A percentile compares a stretch with the other conserved stretches of the same genome.
Evolutionary conservation across 2,113 vertebrate species (phyloP).

Genomic region (Thymallus thymallus): DNA sequence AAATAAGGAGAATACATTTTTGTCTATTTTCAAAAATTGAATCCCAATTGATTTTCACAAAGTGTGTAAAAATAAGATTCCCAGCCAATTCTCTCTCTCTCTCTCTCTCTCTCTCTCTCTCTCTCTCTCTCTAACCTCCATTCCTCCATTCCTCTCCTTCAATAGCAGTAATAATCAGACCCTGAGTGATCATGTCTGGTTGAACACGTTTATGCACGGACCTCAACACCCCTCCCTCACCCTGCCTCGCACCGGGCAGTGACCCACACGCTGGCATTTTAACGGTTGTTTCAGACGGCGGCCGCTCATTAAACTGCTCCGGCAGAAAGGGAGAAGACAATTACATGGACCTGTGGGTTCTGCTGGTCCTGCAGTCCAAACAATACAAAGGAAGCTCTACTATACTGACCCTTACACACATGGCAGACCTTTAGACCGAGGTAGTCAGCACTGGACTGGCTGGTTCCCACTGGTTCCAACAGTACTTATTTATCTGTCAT

Average conservation of each 20-base stretch:
- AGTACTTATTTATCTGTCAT: neutral
- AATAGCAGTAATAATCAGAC: neutral
- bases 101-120: too few relatives aligned
- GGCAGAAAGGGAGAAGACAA: constrained; percentile 17
- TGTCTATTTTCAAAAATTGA: neutral
- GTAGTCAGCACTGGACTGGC: neutral
- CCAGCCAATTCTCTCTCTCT: neutral
- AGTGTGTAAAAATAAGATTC: constrained; percentile 25
- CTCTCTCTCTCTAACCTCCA: too few relatives aligned
- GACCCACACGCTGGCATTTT: constrained; percentile 33
- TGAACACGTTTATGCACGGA: neutral
- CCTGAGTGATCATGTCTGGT: neutral
- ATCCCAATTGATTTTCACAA: constrained; percentile 25
- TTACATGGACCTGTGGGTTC: constrained; percentile 59
- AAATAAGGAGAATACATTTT: constrained; percentile 8
- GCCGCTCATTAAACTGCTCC: constrained; percentile 52
- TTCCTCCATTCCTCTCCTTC: too few relatives aligned
- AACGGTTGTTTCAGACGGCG: neutral
- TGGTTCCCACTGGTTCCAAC: neutral
- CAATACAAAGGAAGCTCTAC: constrained; percentile 26
- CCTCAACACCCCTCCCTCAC: neutral
- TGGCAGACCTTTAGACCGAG: neutral
- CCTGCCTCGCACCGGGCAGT: constrained; percentile 12
- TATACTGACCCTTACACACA: constrained; percentile 14
- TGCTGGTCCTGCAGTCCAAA: constrained; percentile 30